Percentiles rank a stretch among this genome's conserved stretches.
These are phyloP conservation scores for Semaprochilodus insignis DNA, from an alignment of 2,797 vertebrate genomes.

Conservation along the genomic window DNA sequence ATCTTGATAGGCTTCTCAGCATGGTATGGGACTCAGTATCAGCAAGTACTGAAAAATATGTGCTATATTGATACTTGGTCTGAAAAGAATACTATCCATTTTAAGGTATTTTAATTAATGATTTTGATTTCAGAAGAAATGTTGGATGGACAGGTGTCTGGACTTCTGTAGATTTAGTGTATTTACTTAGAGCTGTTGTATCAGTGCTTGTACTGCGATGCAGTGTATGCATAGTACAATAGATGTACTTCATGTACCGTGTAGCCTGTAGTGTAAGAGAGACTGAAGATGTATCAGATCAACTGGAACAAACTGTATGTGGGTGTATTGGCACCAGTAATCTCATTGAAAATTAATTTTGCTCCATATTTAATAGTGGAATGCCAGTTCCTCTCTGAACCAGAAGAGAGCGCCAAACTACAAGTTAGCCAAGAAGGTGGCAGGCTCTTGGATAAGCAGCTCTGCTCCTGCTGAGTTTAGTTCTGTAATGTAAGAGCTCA, in stretches of 20 bases:
- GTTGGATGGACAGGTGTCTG: no score
- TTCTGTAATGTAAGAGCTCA: neutral
- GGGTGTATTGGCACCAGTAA: neutral
- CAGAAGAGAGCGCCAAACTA: constrained; percentile 40
- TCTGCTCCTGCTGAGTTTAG: neutral
- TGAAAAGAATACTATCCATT: no score
- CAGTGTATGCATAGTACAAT: neutral
- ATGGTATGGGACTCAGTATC: no score
- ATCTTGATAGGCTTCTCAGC: no score
- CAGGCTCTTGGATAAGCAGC: neutral
- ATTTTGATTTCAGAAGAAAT: no score
- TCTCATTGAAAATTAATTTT: neutral
- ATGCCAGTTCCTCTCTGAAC: constrained; percentile 14
- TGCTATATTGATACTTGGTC: no score
- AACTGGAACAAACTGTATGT: neutral
- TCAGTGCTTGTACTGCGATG: neutral
- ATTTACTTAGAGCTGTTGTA: neutral
- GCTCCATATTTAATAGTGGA: neutral
- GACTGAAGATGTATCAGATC: neutral
- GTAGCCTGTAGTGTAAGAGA: no score
- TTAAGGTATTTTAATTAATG: no score
- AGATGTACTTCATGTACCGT: neutral
- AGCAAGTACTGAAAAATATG: no score
- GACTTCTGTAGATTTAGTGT: neutral
- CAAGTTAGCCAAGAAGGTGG: constrained; percentile 16